A percentile compares a stretch with the other conserved stretches of the same genome.
Evolutionary conservation across 2,888 invertebrate genomes (phyloP).

Genomic region (Neoascia interrupta): DNA sequence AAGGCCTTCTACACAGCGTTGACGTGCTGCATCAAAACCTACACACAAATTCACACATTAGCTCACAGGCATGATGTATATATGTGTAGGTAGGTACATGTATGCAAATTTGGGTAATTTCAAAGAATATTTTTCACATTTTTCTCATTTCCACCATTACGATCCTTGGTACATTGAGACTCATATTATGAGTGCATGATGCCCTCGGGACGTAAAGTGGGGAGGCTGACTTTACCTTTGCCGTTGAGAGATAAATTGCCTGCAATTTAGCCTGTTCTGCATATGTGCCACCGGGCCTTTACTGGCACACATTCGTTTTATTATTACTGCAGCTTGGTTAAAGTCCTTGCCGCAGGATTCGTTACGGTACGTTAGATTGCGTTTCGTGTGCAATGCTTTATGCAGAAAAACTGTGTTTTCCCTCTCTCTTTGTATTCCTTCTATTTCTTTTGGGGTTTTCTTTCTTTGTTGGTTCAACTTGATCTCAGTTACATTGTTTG

Average conservation of each 20-base stretch:
- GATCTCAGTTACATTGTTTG: constrained; percentile 46
- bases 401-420: background rate
- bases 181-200: too few relatives aligned
- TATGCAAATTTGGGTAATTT: constrained; percentile 51
- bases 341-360: constrained; percentile 46
- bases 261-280: constrained; percentile 32
- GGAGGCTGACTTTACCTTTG: constrained; percentile 1
- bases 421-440: constrained; percentile 5
- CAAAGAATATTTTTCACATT: constrained; percentile 36
- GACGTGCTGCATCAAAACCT: background rate
- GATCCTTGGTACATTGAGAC: background rate
- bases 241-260: constrained; percentile 55
- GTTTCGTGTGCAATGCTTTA: constrained; percentile 31
- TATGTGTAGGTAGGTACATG: too few relatives aligned
- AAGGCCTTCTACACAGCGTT: constrained; percentile 9
- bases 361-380: constrained; percentile 31
- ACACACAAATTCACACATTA: constrained; percentile 54
- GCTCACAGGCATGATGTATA: too few relatives aligned
- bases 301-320: constrained; percentile 46
- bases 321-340: constrained; percentile 30
- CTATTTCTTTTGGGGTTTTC: background rate
- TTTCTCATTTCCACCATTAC: constrained; percentile 32
- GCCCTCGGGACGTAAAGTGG: too few relatives aligned
- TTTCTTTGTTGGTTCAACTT: constrained; percentile 44
- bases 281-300: constrained; percentile 50